Evolutionary conservation across 2,113 vertebrate species (phyloP).

Genomic region (Tetrax tetrax): DNA sequence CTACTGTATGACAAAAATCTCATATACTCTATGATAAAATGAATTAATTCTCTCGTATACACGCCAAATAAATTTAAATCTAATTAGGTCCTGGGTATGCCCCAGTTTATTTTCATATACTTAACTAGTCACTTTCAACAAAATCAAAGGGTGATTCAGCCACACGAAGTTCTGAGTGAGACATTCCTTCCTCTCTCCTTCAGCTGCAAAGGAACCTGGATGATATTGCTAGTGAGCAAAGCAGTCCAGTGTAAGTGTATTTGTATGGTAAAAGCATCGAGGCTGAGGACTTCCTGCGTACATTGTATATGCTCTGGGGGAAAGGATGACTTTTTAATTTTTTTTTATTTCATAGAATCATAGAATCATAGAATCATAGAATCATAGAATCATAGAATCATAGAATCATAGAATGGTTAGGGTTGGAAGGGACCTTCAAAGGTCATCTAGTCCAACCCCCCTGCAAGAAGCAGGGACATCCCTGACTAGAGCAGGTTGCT

Average conservation of each 20-base stretch:
- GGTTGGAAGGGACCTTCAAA: no score
- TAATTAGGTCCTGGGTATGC: not conserved
- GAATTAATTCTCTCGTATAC: not conserved
- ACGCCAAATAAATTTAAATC: not conserved
- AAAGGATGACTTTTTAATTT: not conserved
- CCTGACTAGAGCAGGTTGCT: no score
- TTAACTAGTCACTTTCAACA: not conserved
- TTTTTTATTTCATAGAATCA: not conserved
- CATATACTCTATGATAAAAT: not conserved
- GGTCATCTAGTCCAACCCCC: no score
- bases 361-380: no score
- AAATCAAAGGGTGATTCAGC: not conserved
- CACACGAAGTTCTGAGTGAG: not conserved
- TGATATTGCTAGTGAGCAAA: rapidly evolving
- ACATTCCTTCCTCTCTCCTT: not conserved
- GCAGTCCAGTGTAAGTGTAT: not conserved
- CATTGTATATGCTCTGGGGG: rapidly evolving
- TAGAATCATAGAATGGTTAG: no score
- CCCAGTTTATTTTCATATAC: not conserved
- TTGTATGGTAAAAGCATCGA: not conserved
- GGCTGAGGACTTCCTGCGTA: not conserved
- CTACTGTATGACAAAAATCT: not conserved
- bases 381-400: no score
- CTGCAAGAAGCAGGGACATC: no score
- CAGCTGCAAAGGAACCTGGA: no score